Evolutionary conservation across 2,113 vertebrate genomes (phyloP), one percentile per base, ranked within the genome.

Genomic region (Platanista minor): DNA sequence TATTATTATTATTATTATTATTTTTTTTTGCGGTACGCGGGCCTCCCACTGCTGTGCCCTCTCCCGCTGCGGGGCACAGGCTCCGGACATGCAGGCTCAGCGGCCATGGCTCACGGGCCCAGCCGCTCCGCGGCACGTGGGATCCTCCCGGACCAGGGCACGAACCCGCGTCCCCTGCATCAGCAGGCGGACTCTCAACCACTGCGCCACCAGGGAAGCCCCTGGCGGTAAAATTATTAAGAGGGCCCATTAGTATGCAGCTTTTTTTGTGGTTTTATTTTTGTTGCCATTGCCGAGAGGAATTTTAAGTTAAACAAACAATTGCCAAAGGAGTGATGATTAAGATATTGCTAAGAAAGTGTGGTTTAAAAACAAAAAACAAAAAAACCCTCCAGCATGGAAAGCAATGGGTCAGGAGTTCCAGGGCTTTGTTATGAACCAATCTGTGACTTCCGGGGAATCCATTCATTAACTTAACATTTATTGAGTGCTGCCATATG

Each of bases 271-370:
- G 46, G 84, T 36, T 90, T 83, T 52, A 87, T 97, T 97, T 95
- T 94, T 96, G 61, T 97, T 96, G 15, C 86, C 87, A 93, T 91
- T n/a, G 90, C 95, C 93, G 87, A 95, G 92, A 98, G 80, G 84
- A 97, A 97, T 98, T 96, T 95, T 96, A 96, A 98, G 97, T 61
- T 98, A 97, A 98, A 98, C 95, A 94, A 98, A 98, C 97, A 75
- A 94, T 94, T 96, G 91, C 77, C 92, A 96, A 97, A 96, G 83
- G 91, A 96, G 94, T 75, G 39, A 94, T 94, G 77, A 97, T 97
- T 77, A 95, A 87, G 95, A 90, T 78, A 93, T 75, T 72, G 52
- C 87, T 66, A 87, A 95, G 83, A 83, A 82, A 85, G 66, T 78
- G 39, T 33, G 54, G 52, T 93, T 69, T 6, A 25, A 36, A 33